These are phyloP conservation scores for Intellagama lesueurii DNA, from an alignment of 2,797 vertebrate species.

Conservation along the genomic window DNA sequence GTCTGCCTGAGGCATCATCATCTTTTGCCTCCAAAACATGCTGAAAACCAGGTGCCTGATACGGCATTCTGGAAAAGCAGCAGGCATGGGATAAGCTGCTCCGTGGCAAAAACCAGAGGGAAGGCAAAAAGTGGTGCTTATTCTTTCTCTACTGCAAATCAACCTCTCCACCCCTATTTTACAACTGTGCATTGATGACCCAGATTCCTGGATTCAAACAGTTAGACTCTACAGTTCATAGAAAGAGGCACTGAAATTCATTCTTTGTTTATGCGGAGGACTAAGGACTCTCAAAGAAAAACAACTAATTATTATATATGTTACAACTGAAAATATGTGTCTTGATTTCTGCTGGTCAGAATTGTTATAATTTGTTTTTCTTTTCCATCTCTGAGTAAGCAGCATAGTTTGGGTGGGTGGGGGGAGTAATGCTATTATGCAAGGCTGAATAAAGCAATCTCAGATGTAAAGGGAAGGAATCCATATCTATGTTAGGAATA, in stretches of 20 bases:
- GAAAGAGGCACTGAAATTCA: not conserved
- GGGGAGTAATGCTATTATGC: constrained; percentile 25
- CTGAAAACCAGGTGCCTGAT: not conserved
- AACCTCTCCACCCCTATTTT: not conserved
- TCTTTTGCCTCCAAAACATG: too few species aligned
- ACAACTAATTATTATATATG: not conserved
- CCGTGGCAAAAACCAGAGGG: not conserved
- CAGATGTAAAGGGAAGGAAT: constrained; percentile 45
- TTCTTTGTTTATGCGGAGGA: not conserved
- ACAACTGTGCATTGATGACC: not conserved
- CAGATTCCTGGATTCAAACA: not conserved
- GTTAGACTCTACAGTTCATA: not conserved
- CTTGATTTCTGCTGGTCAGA: not conserved
- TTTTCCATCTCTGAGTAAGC: constrained; percentile 37
- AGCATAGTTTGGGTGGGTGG: constrained; percentile 17
- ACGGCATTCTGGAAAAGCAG: not conserved
- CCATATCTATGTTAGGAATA: constrained; percentile 53
- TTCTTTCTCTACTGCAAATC: not conserved
- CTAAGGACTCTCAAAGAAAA: not conserved
- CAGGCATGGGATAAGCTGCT: too few species aligned
- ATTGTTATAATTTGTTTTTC: not conserved
- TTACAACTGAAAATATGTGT: not conserved
- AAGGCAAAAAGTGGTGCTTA: not conserved
- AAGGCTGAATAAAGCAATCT: constrained; percentile 56
- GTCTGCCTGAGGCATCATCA: too few species aligned